These are phyloP conservation scores for Malthinus seriepunctatus DNA, from an alignment of 2,888 invertebrate genomes.

Conservation along the genomic window DNA sequence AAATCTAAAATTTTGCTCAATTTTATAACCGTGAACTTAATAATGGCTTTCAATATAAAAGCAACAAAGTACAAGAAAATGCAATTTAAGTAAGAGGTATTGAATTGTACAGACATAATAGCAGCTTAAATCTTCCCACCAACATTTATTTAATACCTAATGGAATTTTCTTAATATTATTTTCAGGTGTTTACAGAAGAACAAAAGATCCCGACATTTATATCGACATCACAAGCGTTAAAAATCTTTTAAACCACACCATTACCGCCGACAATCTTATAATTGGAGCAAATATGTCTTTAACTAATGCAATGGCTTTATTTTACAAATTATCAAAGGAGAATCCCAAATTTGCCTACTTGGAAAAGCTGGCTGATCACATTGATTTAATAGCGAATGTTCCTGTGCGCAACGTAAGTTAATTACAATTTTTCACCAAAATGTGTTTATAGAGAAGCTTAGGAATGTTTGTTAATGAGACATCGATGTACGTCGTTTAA, in stretches of 20 bases:
- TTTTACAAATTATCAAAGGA: slow-evolving; percentile 52
- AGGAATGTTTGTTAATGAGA: no score
- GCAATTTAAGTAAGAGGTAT: no score
- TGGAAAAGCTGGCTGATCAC: slow-evolving; percentile 63
- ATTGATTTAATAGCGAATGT: slow-evolving; percentile 71
- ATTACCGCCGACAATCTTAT: slow-evolving; percentile 55
- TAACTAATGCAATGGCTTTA: slow-evolving; percentile 60
- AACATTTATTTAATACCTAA: no score
- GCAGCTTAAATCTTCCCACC: no score
- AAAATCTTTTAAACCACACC: slow-evolving; percentile 58
- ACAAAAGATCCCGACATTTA: slow-evolving; percentile 53
- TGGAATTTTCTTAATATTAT: no score
- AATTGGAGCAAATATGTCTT: slow-evolving; percentile 63
- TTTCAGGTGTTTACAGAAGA: slow-evolving; percentile 51
- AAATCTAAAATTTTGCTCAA: no score
- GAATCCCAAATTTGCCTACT: slow-evolving; percentile 61
- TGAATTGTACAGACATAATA: no score
- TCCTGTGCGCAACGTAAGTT: slow-evolving; percentile 72
- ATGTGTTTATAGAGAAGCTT: no score
- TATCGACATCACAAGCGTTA: slow-evolving; percentile 65
- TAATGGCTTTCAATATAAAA: no score
- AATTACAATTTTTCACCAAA: neutral
- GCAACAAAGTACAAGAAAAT: no score
- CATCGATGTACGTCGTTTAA: no score
- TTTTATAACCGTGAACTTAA: no score